Conservation (phyloP, 2,888 invertebrate species). For the Eupithecia centaureata region DNA sequence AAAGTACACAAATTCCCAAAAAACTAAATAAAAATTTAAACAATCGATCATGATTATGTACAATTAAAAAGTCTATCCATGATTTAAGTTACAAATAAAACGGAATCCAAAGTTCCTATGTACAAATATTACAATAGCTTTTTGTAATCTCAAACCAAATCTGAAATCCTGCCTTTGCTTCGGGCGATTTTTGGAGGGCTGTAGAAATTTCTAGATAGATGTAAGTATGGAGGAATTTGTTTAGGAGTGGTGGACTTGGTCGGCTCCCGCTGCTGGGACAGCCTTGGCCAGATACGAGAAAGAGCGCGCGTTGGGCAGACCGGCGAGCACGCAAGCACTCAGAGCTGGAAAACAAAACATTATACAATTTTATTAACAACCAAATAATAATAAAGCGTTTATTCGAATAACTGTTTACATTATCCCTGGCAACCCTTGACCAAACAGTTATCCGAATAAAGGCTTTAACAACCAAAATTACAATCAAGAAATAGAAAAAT, state of each 20-base stretch:
- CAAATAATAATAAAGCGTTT: too few relatives aligned
- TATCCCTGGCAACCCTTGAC: too few relatives aligned
- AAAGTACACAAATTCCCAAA: conserved; percentile 45
- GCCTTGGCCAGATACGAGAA: conserved; percentile 85
- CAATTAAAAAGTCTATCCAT: conserved; percentile 65
- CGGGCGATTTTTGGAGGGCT: neutral
- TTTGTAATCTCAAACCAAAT: conserved; percentile 31
- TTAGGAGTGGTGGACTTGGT: conserved; percentile 68
- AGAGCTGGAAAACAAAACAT: conserved; percentile 85
- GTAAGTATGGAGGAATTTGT: neutral
- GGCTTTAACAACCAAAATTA: too few relatives aligned
- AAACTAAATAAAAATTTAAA: conserved; percentile 63
- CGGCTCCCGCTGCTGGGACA: conserved; percentile 78
- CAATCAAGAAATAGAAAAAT: too few relatives aligned
- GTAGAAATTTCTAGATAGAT: neutral
- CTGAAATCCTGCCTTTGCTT: conserved; percentile 13
- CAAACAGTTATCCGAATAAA: too few relatives aligned
- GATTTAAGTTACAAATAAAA: conserved; percentile 71
- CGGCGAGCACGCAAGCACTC: conserved; percentile 90
- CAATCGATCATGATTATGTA: conserved; percentile 61
- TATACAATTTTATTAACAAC: too few relatives aligned
- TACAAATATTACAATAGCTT: conserved; percentile 71
- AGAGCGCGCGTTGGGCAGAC: conserved; percentile 87
- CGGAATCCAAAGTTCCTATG: conserved; percentile 67
- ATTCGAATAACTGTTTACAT: too few relatives aligned